Evolutionary conservation across 2,888 invertebrate genomes (phyloP), one percentile per base, ranked within the genome.

Genomic region (Melolontha melolontha): DNA sequence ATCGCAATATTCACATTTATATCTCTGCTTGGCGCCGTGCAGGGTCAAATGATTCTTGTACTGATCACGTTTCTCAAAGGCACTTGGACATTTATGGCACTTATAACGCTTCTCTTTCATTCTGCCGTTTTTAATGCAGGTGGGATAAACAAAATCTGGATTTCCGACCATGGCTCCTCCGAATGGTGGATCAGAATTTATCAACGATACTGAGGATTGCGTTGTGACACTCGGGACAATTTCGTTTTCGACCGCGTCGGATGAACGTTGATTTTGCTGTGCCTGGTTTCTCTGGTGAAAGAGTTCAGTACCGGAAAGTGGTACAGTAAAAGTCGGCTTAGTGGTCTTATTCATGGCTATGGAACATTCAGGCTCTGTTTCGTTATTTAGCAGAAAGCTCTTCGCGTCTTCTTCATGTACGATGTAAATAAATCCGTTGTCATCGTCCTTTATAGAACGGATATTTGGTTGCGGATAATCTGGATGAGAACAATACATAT

Each of bases 41-140:
- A 95, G 84, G 14, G 91, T 90, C 74, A 92, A 83, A 82, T 95
- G 95, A 27, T 92, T 90, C 81, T 92, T 91, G 81, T 92, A 95
- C 80, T 95, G 93, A 76, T 92, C 91, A 42, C 92, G 86, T 82
- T 95, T 94, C 77, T 94, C 93, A 82, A 95, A 95, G 0, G 94
- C 93, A 50, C 94, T 94, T 0, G 95, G 95, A 79, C 95, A 95
- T 82, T 93, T 93, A 76, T 90, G 90, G 80, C 94, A 94, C 81
- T 93, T 92, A 82, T 92, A 93, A 4, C 92, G 87, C 79, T 92
- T 92, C 78, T 92, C 91, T 79, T 91, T 92, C 76, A 90, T 84
- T 2, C 90, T 86, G 0, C 92, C 92, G 77, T 92, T 92, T 80
- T 91, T 91, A 67, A 92, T 78, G 73, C 89, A 91, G 0, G 91